Conservation (phyloP, 1,140 invertebrate genomes). For the Trichoplusia ni region DNA sequence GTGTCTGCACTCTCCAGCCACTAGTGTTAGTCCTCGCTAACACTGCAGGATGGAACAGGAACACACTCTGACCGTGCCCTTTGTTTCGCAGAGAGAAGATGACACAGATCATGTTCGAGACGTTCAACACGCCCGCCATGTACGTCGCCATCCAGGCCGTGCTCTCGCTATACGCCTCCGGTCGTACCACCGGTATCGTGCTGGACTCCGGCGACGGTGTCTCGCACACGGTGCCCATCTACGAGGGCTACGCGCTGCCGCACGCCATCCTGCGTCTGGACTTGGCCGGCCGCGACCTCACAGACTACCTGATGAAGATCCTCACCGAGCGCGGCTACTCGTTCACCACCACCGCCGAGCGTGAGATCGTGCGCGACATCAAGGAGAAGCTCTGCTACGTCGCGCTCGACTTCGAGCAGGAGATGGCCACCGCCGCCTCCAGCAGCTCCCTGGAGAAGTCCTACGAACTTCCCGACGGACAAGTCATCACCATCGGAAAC, state of each 20-base stretch:
- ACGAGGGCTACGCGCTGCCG: slow-evolving; percentile 93
- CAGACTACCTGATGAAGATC: slow-evolving; percentile 96
- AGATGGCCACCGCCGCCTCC: slow-evolving; percentile 95
- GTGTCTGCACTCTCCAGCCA: no score
- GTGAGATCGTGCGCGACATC: slow-evolving; percentile 96
- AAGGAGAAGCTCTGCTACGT: slow-evolving; percentile 97
- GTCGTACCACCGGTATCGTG: slow-evolving; percentile 96
- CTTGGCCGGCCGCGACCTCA: slow-evolving; percentile 93
- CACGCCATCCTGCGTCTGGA: slow-evolving; percentile 94
- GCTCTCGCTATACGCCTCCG: slow-evolving; percentile 92
- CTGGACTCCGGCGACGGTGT: slow-evolving; percentile 94
- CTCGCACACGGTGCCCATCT: slow-evolving; percentile 94
- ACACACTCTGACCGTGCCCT: slow-evolving; percentile 25
- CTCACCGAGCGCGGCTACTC: slow-evolving; percentile 93
- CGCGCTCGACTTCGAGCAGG: slow-evolving; percentile 96
- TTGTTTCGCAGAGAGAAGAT: slow-evolving; percentile 85
- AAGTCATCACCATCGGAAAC: slow-evolving; percentile 97
- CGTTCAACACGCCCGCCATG: slow-evolving; percentile 92
- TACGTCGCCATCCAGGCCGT: slow-evolving; percentile 94
- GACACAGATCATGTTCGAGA: slow-evolving; percentile 90
- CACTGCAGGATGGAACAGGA: no score
- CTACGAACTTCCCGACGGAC: slow-evolving; percentile 93
- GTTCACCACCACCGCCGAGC: slow-evolving; percentile 91
- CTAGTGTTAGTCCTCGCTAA: no score
- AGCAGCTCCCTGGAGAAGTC: slow-evolving; percentile 93